These are phyloP conservation scores for Orthosia gracilis DNA, from an alignment of 2,888 invertebrate species.

Conservation along the genomic window DNA sequence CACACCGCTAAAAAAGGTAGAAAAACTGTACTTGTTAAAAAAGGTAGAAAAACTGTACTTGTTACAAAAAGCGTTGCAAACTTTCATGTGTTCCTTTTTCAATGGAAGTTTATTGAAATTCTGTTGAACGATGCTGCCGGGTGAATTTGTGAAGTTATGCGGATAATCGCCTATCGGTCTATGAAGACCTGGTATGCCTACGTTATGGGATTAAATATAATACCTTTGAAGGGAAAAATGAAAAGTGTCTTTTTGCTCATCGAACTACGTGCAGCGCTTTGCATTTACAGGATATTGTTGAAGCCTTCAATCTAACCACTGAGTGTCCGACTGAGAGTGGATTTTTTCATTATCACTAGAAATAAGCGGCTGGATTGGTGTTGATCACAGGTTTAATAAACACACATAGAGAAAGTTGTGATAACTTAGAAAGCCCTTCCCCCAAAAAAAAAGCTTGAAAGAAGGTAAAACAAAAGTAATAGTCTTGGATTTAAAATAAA, in stretches of 20 bases:
- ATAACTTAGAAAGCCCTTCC: background rate
- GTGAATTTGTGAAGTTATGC: conserved; percentile 34
- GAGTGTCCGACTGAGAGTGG: background rate
- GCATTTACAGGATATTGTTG: conserved; percentile 35
- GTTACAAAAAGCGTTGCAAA: conserved; percentile 57
- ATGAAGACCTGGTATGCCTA: conserved; percentile 10
- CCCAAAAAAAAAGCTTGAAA: background rate
- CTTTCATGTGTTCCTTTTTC: conserved; percentile 42
- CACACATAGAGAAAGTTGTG: background rate
- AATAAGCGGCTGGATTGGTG: background rate
- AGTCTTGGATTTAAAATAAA: conserved; percentile 21
- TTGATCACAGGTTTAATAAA: background rate
- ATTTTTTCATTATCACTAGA: background rate
- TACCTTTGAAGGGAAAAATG: background rate
- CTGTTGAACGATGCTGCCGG: conserved; percentile 4
- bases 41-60: conserved; percentile 46
- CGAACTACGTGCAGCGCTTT: conserved; percentile 14
- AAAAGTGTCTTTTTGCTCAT: background rate
- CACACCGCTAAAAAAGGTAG: conserved; percentile 53
- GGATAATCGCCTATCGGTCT: conserved; percentile 28
- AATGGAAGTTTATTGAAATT: conserved; percentile 46
- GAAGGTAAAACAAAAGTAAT: background rate
- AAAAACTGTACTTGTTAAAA: conserved; percentile 49
- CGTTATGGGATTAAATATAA: background rate
- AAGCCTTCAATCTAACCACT: conserved; percentile 14